Base-by-base conservation (phyloP, 2,797 vertebrate genomes). In the Nothura maculosa region DNA sequence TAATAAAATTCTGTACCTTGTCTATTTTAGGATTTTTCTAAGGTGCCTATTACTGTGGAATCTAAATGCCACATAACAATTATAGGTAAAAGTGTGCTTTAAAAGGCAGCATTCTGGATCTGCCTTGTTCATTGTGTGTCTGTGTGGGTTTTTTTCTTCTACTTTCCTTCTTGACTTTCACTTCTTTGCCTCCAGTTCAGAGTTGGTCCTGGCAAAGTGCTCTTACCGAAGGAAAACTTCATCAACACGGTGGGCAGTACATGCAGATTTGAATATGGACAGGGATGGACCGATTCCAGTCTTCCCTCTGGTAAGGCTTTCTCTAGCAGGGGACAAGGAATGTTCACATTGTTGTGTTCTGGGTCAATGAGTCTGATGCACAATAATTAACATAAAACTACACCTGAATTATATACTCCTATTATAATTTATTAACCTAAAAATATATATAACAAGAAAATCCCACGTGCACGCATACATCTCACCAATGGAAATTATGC, bases 91-190 rank as follows among this genome's bases (percentile, higher is more conserved):
- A 70, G 12, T 10, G 9, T 73, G 89, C 70, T 82, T 89, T 77
- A 81, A 83, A 89, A 92, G 52, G 63, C 70, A 79, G 24, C 40
- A 40, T 78, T 6, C 43, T 67, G 54, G 42, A 54, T n/a, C 57
- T 76, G 45, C 64, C 86, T 79, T 81, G 55, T 42, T 91, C 84
- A 45, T 15, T 54, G n/a, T 75, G 48, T 47, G 25, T 25, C 57
- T 78, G 55, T 16, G 60, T 63, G 82, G 76, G 85, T 93, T 89
- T 70, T 70, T 92, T 63, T 76, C 57, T 90, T 90, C 75, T 87
- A 78, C 58, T 90, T 96, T 75, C 52, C 60, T 92, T 94, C 90
- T 85, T 87, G 86, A 79, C 84, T 93, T 94, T 95, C 61, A 80
- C 81, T 80, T 94, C 70, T 67, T 93, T 1, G 1, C 61, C 87